A percentile compares a stretch with the other conserved stretches of the same genome.
Conservation (phyloP, 1,140 invertebrate species). For the Drosophila ananassae region DNA sequence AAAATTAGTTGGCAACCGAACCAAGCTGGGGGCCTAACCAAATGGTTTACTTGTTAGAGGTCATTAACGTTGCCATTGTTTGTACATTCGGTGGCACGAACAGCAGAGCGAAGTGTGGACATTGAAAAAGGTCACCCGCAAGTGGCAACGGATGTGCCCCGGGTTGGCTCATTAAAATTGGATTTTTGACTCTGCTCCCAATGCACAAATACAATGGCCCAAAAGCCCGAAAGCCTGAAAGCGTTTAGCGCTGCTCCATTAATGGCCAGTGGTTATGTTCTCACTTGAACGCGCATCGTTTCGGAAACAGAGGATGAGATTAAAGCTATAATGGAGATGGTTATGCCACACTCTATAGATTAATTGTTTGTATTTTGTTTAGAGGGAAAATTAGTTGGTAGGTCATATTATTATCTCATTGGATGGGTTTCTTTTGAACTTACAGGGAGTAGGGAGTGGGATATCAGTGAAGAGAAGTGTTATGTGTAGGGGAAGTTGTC, state of each 20-base stretch:
- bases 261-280: slow-evolving; percentile 43
- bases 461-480: too few species aligned
- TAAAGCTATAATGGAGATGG: slow-evolving; percentile 23
- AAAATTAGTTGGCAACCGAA: slow-evolving; percentile 64
- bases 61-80: slow-evolving; percentile 79
- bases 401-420: not conserved
- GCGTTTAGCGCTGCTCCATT: slow-evolving; percentile 55
- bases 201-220: slow-evolving; percentile 64
- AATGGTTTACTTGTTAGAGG: slow-evolving; percentile 80
- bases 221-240: slow-evolving; percentile 4
- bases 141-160: slow-evolving; percentile 58
- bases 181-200: slow-evolving; percentile 47
- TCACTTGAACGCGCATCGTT: slow-evolving; percentile 55
- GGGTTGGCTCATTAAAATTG: slow-evolving; percentile 71
- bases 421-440: too few species aligned
- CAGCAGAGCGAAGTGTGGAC: slow-evolving; percentile 23
- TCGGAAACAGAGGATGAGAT: slow-evolving; percentile 25
- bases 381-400: not conserved
- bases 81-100: slow-evolving; percentile 1
- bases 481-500: too few species aligned
- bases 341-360: slow-evolving; percentile 18
- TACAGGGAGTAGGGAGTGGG: too few species aligned
- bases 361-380: slow-evolving; percentile 13
- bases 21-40: slow-evolving; percentile 26
- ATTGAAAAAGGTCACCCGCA: slow-evolving; percentile 69